Conservation (phyloP, 35 echinoderm and acorn worm species). For the Lytechinus variegatus region DNA sequence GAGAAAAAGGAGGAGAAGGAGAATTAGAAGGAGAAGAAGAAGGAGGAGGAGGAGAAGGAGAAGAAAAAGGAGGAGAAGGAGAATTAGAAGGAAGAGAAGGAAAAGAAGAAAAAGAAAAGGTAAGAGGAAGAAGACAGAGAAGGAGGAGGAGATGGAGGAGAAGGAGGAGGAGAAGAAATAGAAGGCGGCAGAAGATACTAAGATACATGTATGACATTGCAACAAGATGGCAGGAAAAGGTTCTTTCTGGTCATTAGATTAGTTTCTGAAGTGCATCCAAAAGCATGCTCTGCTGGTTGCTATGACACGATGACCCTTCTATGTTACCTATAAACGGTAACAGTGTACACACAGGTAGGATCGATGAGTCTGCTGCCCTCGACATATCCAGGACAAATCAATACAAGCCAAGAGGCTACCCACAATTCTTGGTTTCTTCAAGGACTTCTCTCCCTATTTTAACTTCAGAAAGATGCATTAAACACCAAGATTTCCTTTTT, state of each 20-base stretch:
- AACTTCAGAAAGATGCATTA: not conserved
- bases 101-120: no score
- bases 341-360: slow-evolving; percentile 1
- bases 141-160: no score
- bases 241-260: not conserved
- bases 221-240: not conserved
- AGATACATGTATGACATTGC: not conserved
- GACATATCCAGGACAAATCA: slow-evolving; percentile 1
- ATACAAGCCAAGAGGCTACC: not conserved
- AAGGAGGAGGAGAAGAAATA: no score
- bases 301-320: not conserved
- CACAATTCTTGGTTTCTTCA: not conserved
- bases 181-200: no score
- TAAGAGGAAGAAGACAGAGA: no score
- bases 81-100: no score
- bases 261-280: not conserved
- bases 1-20: no score
- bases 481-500: not conserved
- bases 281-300: not conserved
- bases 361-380: not conserved
- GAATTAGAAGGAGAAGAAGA: no score
- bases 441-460: not conserved
- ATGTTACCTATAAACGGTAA: slow-evolving; percentile 19
- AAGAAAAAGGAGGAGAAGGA: no score
- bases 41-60: no score